Evolutionary conservation across 2,113 vertebrate species (phyloP).

Genomic region (Rhinoderma darwinii): DNA sequence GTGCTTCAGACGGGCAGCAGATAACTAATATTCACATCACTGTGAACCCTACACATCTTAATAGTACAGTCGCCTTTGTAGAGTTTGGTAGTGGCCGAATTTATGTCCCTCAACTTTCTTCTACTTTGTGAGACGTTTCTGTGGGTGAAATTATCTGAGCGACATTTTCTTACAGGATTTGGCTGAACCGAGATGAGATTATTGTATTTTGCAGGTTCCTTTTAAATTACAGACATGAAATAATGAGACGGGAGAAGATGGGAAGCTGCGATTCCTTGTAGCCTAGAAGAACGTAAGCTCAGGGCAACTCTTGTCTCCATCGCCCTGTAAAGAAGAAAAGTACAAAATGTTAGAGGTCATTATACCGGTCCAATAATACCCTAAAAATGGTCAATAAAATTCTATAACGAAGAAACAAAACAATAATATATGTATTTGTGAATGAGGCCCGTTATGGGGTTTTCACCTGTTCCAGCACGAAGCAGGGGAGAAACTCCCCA

Average conservation of each 20-base stretch:
- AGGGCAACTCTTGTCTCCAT: background rate
- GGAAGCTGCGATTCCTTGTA: background rate
- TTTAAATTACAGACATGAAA: background rate
- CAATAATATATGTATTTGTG: too few species aligned
- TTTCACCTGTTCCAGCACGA: too few species aligned
- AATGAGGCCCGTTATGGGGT: too few species aligned
- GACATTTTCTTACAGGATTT: background rate
- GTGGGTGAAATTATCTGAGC: background rate
- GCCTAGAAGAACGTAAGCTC: background rate
- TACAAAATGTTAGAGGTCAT: background rate
- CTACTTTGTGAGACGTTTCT: background rate
- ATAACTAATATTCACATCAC: too few species aligned
- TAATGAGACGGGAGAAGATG: too few species aligned
- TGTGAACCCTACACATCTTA: too few species aligned
- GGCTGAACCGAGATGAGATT: background rate
- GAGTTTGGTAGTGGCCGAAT: too few species aligned
- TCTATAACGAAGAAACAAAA: too few species aligned
- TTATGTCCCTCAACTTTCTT: too few species aligned
- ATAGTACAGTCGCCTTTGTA: too few species aligned
- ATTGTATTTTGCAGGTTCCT: background rate
- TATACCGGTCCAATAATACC: background rate
- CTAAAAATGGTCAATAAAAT: background rate
- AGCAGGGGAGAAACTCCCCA: too few species aligned
- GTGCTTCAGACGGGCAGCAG: too few species aligned
- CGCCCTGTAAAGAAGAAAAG: background rate